These are phyloP conservation scores for Bungarus multicinctus DNA, from an alignment of 2,113 vertebrate genomes.

Conservation along the genomic window DNA sequence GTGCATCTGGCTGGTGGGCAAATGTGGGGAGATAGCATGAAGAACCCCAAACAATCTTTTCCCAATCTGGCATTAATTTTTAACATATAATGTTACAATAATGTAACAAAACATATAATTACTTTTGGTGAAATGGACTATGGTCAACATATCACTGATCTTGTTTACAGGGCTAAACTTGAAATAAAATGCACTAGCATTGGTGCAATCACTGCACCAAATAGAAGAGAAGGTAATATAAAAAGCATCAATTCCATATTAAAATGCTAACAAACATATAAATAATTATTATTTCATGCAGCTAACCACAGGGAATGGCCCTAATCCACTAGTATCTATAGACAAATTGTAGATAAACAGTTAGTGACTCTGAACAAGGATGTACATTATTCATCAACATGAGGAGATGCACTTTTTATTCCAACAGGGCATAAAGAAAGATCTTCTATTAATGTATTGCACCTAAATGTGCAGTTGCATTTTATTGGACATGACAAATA, in stretches of 20 bases:
- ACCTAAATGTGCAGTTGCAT: not conserved
- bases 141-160: not conserved
- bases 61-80: not conserved
- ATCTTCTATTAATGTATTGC: not conserved
- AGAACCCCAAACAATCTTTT: not conserved
- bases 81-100: too few relatives aligned
- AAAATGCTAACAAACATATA: not conserved
- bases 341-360: not conserved
- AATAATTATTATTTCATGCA: not conserved
- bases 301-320: not conserved
- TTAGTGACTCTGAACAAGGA: not conserved
- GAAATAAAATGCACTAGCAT: not conserved
- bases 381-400: not conserved
- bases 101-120: too few relatives aligned
- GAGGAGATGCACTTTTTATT: not conserved
- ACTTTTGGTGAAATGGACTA: not conserved
- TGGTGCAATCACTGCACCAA: not conserved
- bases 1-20: constrained; percentile 38
- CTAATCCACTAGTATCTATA: not conserved
- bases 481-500: not conserved
- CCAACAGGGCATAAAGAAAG: not conserved
- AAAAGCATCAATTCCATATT: not conserved
- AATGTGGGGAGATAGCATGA: not conserved
- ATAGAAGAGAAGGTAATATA: not conserved
- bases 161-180: not conserved